phyloP scores from a whole-genome alignment of 1,140 invertebrate species.

The Camponotus pennsylvanicus region DNA sequence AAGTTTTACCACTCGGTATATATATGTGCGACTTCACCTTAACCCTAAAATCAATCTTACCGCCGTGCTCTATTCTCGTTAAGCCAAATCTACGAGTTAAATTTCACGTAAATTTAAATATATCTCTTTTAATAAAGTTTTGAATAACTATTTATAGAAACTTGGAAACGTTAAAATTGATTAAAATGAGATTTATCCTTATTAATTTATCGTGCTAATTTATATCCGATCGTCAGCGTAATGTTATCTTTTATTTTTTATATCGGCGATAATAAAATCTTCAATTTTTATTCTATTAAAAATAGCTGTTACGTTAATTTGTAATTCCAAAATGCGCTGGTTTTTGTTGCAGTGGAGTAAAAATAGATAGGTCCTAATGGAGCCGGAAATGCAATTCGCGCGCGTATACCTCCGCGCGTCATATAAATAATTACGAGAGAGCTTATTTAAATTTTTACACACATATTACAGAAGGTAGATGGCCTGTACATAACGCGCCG shows the following conservation, averaged over 20 bases:
- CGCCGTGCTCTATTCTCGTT: background rate
- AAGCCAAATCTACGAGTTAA: background rate
- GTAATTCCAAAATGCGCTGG: slow-evolving; percentile 12
- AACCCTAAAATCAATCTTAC: slow-evolving; percentile 27
- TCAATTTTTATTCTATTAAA: slow-evolving; percentile 3
- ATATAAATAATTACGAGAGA: slow-evolving; percentile 38
- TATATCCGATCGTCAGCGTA: background rate
- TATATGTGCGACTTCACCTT: slow-evolving; percentile 25
- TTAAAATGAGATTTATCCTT: background rate
- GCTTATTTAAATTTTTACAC: slow-evolving; percentile 61
- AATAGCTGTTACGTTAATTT: background rate
- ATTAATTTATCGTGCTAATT: background rate
- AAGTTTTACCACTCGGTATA: background rate
- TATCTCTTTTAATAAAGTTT: background rate
- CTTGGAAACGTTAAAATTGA: background rate
- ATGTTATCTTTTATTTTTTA: background rate
- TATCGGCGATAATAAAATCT: background rate
- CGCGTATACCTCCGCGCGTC: background rate
- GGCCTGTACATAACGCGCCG: background rate
- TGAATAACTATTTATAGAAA: background rate
- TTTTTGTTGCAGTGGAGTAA: background rate
- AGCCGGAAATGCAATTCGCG: slow-evolving; percentile 22
- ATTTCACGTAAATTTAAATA: background rate
- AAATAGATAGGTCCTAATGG: slow-evolving; percentile 45
- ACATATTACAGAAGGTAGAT: too few relatives aligned